A percentile compares a stretch with the other conserved stretches of the same genome.
Evolutionary conservation across 1,140 invertebrate genomes (phyloP).

Genomic region (Cephus cinctus): DNA sequence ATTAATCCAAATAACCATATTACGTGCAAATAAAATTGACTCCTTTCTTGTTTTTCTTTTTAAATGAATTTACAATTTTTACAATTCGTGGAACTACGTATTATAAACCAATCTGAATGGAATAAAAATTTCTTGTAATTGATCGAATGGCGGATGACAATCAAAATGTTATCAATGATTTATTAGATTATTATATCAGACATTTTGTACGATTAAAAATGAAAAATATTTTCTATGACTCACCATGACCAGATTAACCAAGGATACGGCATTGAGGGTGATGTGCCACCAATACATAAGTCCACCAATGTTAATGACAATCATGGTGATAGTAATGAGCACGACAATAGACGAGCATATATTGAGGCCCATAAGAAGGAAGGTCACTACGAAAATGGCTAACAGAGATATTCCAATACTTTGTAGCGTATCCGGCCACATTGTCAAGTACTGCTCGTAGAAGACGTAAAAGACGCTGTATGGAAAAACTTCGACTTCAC

Average conservation of each 20-base stretch:
- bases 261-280: conserved; percentile 92
- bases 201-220: background rate
- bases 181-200: background rate
- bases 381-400: conserved; percentile 93
- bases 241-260: conserved; percentile 98
- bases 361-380: conserved; percentile 92
- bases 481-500: conserved; percentile 84
- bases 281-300: conserved; percentile 98
- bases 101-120: too few species aligned
- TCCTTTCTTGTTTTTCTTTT: too few species aligned
- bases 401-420: conserved; percentile 85
- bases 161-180: too few species aligned
- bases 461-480: conserved; percentile 99
- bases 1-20: background rate
- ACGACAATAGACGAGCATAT: conserved; percentile 86
- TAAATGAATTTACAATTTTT: conserved; percentile 7
- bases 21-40: too few species aligned
- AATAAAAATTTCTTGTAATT: too few species aligned
- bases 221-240: conserved; percentile 31
- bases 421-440: conserved; percentile 87
- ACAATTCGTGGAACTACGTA: too few species aligned
- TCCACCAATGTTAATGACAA: conserved; percentile 88
- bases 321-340: conserved; percentile 90
- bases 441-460: conserved; percentile 98
- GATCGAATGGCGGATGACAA: too few species aligned